Percentiles rank a stretch among this genome's conserved stretches.
Conservation (phyloP, 1,140 invertebrate genomes). For the Bombyx mandarina region DNA sequence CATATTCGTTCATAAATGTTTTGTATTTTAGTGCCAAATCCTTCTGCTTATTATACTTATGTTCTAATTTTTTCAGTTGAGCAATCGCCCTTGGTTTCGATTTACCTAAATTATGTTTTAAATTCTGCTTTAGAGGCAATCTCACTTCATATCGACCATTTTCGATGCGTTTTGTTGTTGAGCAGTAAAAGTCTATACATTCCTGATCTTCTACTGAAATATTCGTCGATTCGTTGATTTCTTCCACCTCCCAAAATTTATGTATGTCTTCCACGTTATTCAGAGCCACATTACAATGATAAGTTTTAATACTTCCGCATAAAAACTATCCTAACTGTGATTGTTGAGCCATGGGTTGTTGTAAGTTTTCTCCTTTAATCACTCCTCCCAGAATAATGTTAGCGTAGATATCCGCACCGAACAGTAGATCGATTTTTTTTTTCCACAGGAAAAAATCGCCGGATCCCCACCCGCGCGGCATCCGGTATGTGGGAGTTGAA, state of each 20-base stretch:
- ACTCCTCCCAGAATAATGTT: slow-evolving; percentile 21
- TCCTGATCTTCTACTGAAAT: slow-evolving; percentile 16
- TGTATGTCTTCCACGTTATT: neutral
- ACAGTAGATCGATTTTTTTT: neutral
- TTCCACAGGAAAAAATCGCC: too few relatives aligned
- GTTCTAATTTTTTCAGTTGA: slow-evolving; percentile 19
- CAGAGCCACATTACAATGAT: neutral
- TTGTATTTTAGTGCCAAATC: slow-evolving; percentile 14
- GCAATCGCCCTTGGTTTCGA: slow-evolving; percentile 16
- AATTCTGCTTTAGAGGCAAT: slow-evolving; percentile 11
- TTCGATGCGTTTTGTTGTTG: slow-evolving; percentile 10
- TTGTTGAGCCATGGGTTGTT: slow-evolving; percentile 19
- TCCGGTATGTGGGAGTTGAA: too few relatives aligned
- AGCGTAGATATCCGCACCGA: slow-evolving; percentile 22
- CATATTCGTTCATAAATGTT: slow-evolving; percentile 7
- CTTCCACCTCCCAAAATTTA: slow-evolving; percentile 5
- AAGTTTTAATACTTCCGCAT: slow-evolving; percentile 8
- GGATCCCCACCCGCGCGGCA: too few relatives aligned
- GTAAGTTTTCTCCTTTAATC: slow-evolving; percentile 6
- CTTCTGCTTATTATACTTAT: slow-evolving; percentile 10
- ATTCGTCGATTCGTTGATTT: slow-evolving; percentile 11
- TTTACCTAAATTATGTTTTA: slow-evolving; percentile 10
- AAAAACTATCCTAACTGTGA: slow-evolving; percentile 24
- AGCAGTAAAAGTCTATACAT: slow-evolving; percentile 14
- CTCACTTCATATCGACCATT: slow-evolving; percentile 15